phyloP scores from a whole-genome alignment of 2,113 vertebrate genomes.

The Illadopsis cleaveri region DNA sequence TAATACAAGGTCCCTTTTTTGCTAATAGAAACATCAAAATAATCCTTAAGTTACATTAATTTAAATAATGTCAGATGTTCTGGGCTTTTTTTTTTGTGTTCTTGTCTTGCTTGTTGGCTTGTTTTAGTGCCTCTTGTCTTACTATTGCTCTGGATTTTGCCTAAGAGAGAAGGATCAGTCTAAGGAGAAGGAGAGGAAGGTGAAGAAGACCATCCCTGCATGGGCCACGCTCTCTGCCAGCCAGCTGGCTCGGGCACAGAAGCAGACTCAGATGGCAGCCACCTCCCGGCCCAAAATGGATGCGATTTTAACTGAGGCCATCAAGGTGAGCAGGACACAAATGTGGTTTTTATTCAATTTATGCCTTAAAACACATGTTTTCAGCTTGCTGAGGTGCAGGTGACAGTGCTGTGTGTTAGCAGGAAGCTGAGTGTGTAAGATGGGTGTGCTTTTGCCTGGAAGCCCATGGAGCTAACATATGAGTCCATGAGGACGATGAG shows the following conservation, averaged over 20 bases:
- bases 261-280: constrained; percentile 82
- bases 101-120: background rate
- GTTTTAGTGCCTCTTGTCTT: background rate
- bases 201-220: constrained; percentile 92
- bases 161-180: constrained; percentile 88
- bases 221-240: constrained; percentile 92
- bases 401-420: background rate
- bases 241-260: constrained; percentile 87
- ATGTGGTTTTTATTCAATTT: background rate
- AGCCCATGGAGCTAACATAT: background rate
- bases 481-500: background rate
- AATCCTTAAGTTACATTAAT: background rate
- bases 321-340: constrained; percentile 77
- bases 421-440: background rate
- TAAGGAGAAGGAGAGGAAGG: constrained; percentile 91
- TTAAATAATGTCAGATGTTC: background rate
- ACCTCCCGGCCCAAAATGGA: constrained; percentile 92
- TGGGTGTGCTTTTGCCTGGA: background rate
- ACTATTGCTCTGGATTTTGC: background rate
- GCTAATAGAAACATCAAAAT: background rate
- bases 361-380: background rate
- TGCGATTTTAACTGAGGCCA: constrained; percentile 91
- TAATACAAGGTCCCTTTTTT: background rate
- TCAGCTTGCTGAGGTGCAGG: background rate
- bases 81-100: background rate